Evolutionary conservation across 30 jellyfish, hydroid and myxozoan species (phyloP), one percentile per base, ranked within the genome.

Genomic region (Turritopsis dohrnii): DNA sequence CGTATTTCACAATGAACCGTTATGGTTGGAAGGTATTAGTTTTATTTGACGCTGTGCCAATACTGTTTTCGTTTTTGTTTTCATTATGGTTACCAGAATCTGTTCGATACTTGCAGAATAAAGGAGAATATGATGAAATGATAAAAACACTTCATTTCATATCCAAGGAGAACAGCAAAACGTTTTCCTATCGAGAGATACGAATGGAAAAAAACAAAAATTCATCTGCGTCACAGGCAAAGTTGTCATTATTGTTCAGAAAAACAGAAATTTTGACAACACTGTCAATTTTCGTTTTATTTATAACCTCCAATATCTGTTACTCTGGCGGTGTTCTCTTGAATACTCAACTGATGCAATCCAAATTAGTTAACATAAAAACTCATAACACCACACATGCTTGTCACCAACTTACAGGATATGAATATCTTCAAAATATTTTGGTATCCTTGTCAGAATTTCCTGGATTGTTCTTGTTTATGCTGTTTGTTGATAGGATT

Each of bases 61-160:
- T 19, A n/a, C 17, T 27, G 30, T 69, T 69, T 19, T 7, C 77
- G 30, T 69, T 69, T 27, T 27, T 21, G 9, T 69, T 69, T 16
- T 69, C 19, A 23, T n/a, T 69, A 23, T 69, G 77, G 77, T 27
- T 69, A n/a, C 77, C 77, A n/a, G 77, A 69, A 69, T 69, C 77
- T n/a, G 22, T 69, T 23, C 77, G 30, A n/a, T 69, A 69, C 77
- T 69, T 69, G 77, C 31, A 69, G 8, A 69, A 69, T 27, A 69
- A 7, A 7, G 77, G 77, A 21, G 77, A 23, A n/a, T 23, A n/a
- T 69, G 77, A 69, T 0, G 16, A 69, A 69, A 19, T 69, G 28
- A 69, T 69, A 21, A 69, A 69, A 19, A 27, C 19, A n/a, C 30
- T 69, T n/a, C 77, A 27, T 9, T 23, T 69, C 17, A 69, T 69